Base-by-base conservation (phyloP, 2,888 invertebrate species). In the Xanthia icteritia region DNA sequence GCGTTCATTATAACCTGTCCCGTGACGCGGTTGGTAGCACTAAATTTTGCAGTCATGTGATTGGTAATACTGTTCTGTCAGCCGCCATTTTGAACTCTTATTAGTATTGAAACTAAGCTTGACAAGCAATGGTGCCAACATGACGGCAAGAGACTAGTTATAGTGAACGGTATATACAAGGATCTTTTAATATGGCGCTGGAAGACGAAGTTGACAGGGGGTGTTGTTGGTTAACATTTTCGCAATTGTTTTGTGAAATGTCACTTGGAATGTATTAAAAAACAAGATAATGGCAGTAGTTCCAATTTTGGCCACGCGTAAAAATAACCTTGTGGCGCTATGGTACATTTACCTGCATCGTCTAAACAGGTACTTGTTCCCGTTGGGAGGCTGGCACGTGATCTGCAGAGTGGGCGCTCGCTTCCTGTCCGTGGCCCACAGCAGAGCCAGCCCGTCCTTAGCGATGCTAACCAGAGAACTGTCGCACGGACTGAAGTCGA, bases 401-500 rank as follows among this genome's bases (percentile, higher is more conserved):
- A 99, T 96, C 89, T 98, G 97, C 73, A 97, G 97, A 60, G 97
- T 93, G 89, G 98, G 97, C 79, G 95, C 95, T 65, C 94, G 95
- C 60, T 97, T 95, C 91, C 97, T 97, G 66, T 94, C 95, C 15
- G 97, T 97, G 90, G 97, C 97, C 99, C 99, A 99, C 39, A 99
- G 95, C 87, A 97, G 97, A 11, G 98, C 98, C 87, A 97, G 97
- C 6, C 98, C 98, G 95, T 99, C 99, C 95, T 99, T 99, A 0
- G 98, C 98, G 85, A 99, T 98, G 89, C 98, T 98, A 72, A 98
- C 98, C 73, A 99, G 95, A 92, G 97, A 96, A 73, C 97, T 97
- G 82, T 98, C 98, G 91, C 98, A 97, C 3, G 98, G 98, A 94
- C 98, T 98, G 92, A 99, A 98, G 96, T 99, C 99, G 73, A 99